Evolutionary conservation across 92 coral and sea anemone genomes (phyloP), one percentile per base, ranked within the genome.

Genomic region (Phymanthus crucifer): DNA sequence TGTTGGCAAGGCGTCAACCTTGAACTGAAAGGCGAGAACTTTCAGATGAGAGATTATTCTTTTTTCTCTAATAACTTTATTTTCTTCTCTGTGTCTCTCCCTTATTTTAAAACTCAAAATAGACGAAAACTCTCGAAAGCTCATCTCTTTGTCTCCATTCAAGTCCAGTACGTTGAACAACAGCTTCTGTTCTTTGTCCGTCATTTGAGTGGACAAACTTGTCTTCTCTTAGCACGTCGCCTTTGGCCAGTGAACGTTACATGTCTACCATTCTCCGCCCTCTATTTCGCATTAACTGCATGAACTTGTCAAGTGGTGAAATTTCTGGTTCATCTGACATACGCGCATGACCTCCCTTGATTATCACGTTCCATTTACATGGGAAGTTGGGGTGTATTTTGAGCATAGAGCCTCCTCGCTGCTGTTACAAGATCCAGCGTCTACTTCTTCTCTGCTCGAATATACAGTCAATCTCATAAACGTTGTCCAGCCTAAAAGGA

Each of bases 181-280:
- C 32, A 47, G 71, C 61, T 72, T 66, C 19, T 87, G 68, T n/a
- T 80, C 87, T 11, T 40, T 52, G 54, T 87, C 87, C 24, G 40
- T 82, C 91, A 84, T 87, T 38, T 69, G 75, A 50, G 70, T 72
- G 65, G 33, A 87, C 90, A 57, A 90, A 90, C 40, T 71, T 75
- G 5, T 40, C 58, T 37, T 80, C 82, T 29, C 74, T 61, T 0
- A 87, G 70, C 32, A 46, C 82, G 37, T 88, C 89, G 1, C 82
- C 78, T 40, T 75, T 80, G 9, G 61, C 73, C 8, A 90, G 78
- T 4, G 73, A 40, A 29, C 82, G 80, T 76, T 84, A 87, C 81
- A 90, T 29, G 86, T 90, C 94, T 56, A 84, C 79, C 91, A 84
- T 87, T 6, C 94, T 77, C 73, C 87, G 73, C 0, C 84, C 87